phyloP scores from a whole-genome alignment of 2,113 vertebrate genomes.

The Casuarius casuarius region DNA sequence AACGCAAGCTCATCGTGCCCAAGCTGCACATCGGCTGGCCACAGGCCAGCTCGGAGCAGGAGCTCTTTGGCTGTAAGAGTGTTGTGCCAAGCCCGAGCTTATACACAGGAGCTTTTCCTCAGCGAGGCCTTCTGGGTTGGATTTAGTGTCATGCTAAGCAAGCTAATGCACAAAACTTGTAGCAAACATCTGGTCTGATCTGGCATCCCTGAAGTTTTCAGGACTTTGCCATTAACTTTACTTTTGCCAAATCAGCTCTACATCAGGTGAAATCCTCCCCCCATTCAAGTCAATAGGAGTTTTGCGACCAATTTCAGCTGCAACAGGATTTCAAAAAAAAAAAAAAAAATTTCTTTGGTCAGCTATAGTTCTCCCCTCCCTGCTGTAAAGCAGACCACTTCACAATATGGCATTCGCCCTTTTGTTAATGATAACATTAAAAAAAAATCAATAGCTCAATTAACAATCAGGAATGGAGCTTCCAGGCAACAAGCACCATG shows the following conservation, averaged over 20 bases:
- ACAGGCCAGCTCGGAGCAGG: neutral
- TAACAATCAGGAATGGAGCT: conserved; percentile 79
- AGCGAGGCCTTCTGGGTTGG: neutral
- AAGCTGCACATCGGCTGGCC: neutral
- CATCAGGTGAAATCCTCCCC: neutral
- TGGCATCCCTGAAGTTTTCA: neutral
- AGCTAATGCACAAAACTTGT: neutral
- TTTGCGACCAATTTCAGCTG: neutral
- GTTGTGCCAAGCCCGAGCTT: neutral
- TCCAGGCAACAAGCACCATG: conserved; percentile 73
- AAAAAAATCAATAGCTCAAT: conserved; percentile 81
- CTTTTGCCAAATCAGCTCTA: neutral
- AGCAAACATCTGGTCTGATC: neutral
- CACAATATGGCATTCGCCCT: conserved; percentile 51
- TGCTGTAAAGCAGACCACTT: neutral
- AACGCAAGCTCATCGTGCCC: neutral
- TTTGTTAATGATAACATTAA: conserved; percentile 71
- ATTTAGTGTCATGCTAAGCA: neutral
- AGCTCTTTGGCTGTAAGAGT: neutral
- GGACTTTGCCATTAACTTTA: neutral
- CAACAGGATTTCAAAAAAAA: neutral
- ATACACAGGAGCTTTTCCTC: neutral
- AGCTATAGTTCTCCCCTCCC: neutral
- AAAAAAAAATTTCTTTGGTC: neutral
- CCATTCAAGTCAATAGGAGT: neutral